Evolutionary conservation across 2,113 vertebrate genomes (phyloP).

Genomic region (Chaetodon trifascialis): DNA sequence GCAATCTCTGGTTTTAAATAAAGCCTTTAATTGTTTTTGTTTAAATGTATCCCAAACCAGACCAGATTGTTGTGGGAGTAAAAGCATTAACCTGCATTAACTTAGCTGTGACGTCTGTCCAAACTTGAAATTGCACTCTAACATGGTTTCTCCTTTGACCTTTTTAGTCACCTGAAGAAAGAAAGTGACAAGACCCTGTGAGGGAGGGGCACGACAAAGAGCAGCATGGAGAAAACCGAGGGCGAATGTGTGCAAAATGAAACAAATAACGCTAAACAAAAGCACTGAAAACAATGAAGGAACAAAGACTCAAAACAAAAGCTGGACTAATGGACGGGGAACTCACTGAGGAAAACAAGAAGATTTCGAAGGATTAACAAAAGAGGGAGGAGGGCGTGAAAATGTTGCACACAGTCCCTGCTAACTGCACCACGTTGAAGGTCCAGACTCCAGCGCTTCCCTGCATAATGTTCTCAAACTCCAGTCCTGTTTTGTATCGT

Average conservation of each 20-base stretch:
- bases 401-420: conserved; percentile 62
- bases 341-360: conserved; percentile 35
- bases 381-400: conserved; percentile 54
- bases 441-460: conserved; percentile 68
- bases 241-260: conserved; percentile 57
- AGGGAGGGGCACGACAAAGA: conserved; percentile 76
- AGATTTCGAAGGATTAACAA: conserved; percentile 44
- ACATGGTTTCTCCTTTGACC: conserved; percentile 34
- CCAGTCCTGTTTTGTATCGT: conserved; percentile 75
- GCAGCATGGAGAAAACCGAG: conserved; percentile 60
- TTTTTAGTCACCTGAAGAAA: conserved; percentile 96
- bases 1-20: background rate
- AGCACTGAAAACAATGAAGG: conserved; percentile 69
- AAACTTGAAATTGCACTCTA: background rate
- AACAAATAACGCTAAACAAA: conserved; percentile 48
- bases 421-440: conserved; percentile 52
- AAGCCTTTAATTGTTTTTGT: no score
- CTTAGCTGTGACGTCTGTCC: conserved; percentile 7
- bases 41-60: background rate
- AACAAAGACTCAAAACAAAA: conserved; percentile 48
- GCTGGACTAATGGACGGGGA: conserved; percentile 54
- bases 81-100: background rate
- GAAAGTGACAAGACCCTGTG: conserved; percentile 99
- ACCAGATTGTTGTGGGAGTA: no score
- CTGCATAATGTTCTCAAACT: conserved; percentile 69